phyloP scores from a whole-genome alignment of 1,140 invertebrate genomes.

The Bombus sibiricus region DNA sequence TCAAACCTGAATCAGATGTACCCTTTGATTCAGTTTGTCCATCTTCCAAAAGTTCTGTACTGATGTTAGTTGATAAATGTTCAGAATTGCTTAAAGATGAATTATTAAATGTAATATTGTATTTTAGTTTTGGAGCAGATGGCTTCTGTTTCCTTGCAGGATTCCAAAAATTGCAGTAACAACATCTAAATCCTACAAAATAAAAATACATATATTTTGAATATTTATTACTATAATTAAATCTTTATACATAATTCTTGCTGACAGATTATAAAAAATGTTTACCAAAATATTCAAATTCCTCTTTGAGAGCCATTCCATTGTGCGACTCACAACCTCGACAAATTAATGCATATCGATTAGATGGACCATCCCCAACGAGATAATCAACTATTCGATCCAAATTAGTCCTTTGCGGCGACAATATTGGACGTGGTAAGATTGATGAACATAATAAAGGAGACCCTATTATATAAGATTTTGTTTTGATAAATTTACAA shows the following conservation, averaged over 20 bases:
- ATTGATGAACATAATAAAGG: conserved; percentile 77
- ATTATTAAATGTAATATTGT: background rate
- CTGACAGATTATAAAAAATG: conserved; percentile 26
- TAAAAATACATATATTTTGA: conserved; percentile 21
- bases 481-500: conserved; percentile 26
- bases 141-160: conserved; percentile 92
- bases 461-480: conserved; percentile 25
- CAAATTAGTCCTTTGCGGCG: conserved; percentile 86
- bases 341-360: conserved; percentile 98
- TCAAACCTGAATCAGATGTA: conserved; percentile 68
- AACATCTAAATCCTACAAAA: conserved; percentile 90
- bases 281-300: conserved; percentile 95
- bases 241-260: conserved; percentile 13
- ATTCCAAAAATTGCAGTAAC: conserved; percentile 93
- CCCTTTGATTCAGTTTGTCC: conserved; percentile 24
- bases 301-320: conserved; percentile 98
- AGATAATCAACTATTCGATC: conserved; percentile 97
- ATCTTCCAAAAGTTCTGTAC: conserved; percentile 11
- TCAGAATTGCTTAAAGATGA: conserved; percentile 14
- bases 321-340: conserved; percentile 95
- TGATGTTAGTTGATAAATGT: background rate
- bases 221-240: conserved; percentile 1
- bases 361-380: conserved; percentile 96
- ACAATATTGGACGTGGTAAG: conserved; percentile 82
- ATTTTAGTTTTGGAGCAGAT: conserved; percentile 86